A percentile compares a stretch with the other conserved stretches of the same genome.
Conservation (phyloP, 2,888 invertebrate species). For the Crepidodera aurea region DNA sequence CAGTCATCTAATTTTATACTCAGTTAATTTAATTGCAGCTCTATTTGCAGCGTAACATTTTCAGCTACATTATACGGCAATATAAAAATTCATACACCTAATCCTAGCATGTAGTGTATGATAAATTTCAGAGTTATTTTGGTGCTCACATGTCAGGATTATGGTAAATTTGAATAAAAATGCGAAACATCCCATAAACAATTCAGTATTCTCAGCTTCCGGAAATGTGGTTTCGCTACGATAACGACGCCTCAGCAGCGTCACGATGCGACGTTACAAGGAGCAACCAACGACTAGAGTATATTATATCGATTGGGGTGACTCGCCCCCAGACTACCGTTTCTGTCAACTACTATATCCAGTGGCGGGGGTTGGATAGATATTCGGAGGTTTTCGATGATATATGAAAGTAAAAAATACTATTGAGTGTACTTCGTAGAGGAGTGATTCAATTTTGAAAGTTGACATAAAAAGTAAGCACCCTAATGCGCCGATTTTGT, state of each 20-base stretch:
- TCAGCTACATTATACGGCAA: neutral
- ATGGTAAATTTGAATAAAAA: conserved; percentile 25
- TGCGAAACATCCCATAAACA: conserved; percentile 36
- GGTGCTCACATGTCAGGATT: conserved; percentile 1
- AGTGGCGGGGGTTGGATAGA: neutral
- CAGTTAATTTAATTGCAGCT: no score
- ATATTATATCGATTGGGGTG: conserved; percentile 13
- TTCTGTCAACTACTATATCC: neutral
- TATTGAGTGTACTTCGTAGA: no score
- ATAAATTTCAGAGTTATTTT: conserved; percentile 3
- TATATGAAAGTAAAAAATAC: no score
- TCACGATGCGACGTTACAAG: conserved; percentile 11
- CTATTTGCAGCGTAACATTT: no score
- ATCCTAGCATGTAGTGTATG: neutral
- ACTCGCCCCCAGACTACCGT: neutral
- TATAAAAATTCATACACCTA: conserved; percentile 7
- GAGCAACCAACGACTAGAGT: conserved; percentile 2
- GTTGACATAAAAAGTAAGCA: no score
- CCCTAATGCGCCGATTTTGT: no score
- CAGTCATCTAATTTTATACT: no score
- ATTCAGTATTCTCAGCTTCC: conserved; percentile 33
- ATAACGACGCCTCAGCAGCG: conserved; percentile 28
- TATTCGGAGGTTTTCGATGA: no score
- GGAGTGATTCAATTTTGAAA: no score
- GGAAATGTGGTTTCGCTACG: conserved; percentile 32